These are phyloP conservation scores for Acipenser oxyrinchus DNA, from an alignment of 2,797 vertebrate genomes.

Conservation along the genomic window DNA sequence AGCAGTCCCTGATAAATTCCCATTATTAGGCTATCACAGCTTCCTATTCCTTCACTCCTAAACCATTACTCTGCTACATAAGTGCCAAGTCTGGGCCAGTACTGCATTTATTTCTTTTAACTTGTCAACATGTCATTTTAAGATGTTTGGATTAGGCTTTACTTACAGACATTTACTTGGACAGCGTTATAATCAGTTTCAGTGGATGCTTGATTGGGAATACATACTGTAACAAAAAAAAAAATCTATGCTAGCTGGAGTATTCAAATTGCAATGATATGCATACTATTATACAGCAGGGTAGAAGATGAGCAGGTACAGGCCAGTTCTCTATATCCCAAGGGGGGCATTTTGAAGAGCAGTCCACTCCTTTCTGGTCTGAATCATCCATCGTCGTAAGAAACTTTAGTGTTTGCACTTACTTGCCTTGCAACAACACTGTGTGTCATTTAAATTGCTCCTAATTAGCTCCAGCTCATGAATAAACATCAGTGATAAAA, in stretches of 20 bases:
- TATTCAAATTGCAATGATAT: constrained; percentile 1
- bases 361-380: neutral
- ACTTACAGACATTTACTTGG: too few species aligned
- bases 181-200: neutral
- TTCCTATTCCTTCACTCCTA: too few species aligned
- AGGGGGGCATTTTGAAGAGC: constrained; percentile 1
- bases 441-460: neutral
- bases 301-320: neutral
- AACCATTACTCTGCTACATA: too few species aligned
- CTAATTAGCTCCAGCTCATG: neutral
- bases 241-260: constrained; percentile 3
- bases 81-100: too few species aligned
- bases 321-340: neutral
- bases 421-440: neutral
- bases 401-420: neutral
- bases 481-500: neutral
- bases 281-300: neutral
- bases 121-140: too few species aligned
- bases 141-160: too few species aligned
- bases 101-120: too few species aligned
- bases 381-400: neutral
- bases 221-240: neutral
- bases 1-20: too few species aligned
- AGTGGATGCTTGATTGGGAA: constrained; percentile 1
- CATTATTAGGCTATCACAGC: too few species aligned